Conservation (phyloP, 2,797 vertebrate genomes). For the Siniperca obscura region DNA sequence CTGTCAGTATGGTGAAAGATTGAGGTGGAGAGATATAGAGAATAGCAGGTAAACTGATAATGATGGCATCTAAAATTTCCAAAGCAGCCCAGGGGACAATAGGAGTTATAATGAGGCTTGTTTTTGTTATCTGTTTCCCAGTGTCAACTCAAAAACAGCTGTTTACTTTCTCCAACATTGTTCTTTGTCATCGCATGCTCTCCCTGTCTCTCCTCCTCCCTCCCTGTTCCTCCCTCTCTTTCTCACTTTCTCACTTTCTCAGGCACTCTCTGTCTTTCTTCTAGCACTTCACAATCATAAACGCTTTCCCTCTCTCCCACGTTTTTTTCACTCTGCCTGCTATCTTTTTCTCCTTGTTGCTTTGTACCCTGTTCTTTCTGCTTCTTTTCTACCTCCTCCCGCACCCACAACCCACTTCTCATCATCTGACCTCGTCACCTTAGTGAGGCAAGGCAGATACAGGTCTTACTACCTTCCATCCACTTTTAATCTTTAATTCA, state of each 20-base stretch:
- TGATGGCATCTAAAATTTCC: conserved; percentile 44
- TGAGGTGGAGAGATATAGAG: conserved; percentile 9
- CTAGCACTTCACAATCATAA: conserved; percentile 39
- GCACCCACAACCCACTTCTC: conserved; percentile 1
- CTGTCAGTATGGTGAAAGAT: conserved; percentile 41
- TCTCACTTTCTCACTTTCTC: conserved; percentile 32
- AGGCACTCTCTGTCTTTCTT: conserved; percentile 9
- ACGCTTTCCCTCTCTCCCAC: conserved; percentile 13
- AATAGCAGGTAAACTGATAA: conserved; percentile 57
- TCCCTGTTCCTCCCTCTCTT: not conserved
- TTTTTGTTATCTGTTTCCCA: conserved; percentile 47
- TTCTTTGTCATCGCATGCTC: conserved; percentile 33
- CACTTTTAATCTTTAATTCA: conserved; percentile 40
- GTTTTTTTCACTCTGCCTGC: not conserved
- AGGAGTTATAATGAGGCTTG: conserved; percentile 56
- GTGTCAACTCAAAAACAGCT: conserved; percentile 52
- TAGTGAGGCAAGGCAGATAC: not conserved
- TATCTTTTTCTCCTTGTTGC: not conserved
- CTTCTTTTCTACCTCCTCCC: not conserved
- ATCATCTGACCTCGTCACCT: conserved; percentile 26
- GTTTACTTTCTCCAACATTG: conserved; percentile 44
- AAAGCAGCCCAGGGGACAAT: conserved; percentile 53
- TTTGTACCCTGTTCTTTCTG: conserved; percentile 10
- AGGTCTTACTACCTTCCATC: conserved; percentile 30
- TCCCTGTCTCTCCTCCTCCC: conserved; percentile 3